phyloP scores from a whole-genome alignment of 2,888 invertebrate species.

The Adineta ricciae region DNA sequence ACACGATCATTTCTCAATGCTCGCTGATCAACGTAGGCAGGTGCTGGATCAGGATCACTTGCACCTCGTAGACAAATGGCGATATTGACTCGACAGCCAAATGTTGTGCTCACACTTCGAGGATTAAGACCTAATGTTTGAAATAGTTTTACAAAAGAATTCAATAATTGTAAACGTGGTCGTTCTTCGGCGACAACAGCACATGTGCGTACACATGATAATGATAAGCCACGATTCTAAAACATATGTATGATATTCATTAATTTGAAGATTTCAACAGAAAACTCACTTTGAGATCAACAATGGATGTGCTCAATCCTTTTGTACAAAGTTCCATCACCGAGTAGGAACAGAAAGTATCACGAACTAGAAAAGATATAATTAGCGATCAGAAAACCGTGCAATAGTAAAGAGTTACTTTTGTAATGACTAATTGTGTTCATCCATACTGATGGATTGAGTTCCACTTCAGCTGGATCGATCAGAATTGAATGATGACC shows the following conservation, averaged over 20 bases:
- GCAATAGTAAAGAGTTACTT: no score
- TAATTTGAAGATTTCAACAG: no score
- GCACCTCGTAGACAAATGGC: conserved; percentile 88
- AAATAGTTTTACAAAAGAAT: conserved; percentile 84
- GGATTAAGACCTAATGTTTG: conserved; percentile 86
- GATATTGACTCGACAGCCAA: conserved; percentile 94
- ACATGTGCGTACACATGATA: conserved; percentile 89
- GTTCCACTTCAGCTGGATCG: conserved; percentile 93
- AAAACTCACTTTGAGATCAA: conserved; percentile 61
- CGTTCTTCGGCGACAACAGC: conserved; percentile 97
- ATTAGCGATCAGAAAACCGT: no score
- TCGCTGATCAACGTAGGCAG: conserved; percentile 88
- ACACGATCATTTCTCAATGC: conserved; percentile 95
- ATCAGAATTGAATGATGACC: conserved; percentile 97
- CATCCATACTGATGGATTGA: conserved; percentile 89
- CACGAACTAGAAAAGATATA: conserved; percentile 60
- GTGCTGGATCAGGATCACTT: conserved; percentile 83
- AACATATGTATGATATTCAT: conserved; percentile 15
- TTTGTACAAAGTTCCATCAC: conserved; percentile 98
- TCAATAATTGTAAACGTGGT: conserved; percentile 81
- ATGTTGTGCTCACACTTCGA: conserved; percentile 93
- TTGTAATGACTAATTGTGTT: conserved; percentile 88
- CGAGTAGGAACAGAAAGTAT: conserved; percentile 93
- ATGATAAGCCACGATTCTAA: conserved; percentile 69
- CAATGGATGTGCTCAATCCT: conserved; percentile 85